These are phyloP conservation scores for Dunckerocampus dactyliophorus DNA, from an alignment of 2,113 vertebrate genomes.

Conservation along the genomic window DNA sequence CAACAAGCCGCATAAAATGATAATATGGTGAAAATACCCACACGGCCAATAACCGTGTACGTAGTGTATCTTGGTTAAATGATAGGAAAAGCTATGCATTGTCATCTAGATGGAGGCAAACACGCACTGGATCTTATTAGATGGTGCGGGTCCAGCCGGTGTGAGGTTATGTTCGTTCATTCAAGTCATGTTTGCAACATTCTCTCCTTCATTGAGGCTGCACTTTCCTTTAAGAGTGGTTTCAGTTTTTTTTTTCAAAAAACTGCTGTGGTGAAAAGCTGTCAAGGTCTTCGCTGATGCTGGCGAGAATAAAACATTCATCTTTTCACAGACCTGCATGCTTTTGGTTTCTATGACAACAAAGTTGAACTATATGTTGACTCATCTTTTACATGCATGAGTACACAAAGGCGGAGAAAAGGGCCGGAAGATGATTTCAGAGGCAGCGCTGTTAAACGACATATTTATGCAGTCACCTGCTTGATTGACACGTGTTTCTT, in stretches of 20 bases:
- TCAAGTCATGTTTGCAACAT: neutral
- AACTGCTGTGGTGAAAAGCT: constrained; percentile 17
- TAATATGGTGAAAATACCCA: too few species aligned
- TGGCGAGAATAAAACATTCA: constrained; percentile 46
- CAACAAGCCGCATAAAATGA: too few species aligned
- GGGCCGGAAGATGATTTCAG: constrained; percentile 16
- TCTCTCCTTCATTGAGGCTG: neutral
- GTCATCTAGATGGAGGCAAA: too few species aligned
- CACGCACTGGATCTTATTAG: neutral
- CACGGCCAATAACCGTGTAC: too few species aligned
- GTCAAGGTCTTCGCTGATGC: constrained; percentile 51
- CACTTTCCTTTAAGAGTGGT: neutral
- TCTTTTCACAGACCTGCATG: constrained; percentile 56
- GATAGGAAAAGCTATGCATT: too few species aligned
- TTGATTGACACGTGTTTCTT: neutral
- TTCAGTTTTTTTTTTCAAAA: neutral
- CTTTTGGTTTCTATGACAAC: constrained; percentile 71
- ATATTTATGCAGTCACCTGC: too few species aligned
- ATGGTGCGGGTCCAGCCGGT: neutral
- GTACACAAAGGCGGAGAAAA: constrained; percentile 37
- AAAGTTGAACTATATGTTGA: constrained; percentile 63
- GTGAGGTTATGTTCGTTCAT: neutral
- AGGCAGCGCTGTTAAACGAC: neutral
- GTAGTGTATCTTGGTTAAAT: too few species aligned
- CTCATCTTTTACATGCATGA: constrained; percentile 60